Base-by-base conservation (phyloP, 2,113 vertebrate species). In the Pelodiscus sinensis region DNA sequence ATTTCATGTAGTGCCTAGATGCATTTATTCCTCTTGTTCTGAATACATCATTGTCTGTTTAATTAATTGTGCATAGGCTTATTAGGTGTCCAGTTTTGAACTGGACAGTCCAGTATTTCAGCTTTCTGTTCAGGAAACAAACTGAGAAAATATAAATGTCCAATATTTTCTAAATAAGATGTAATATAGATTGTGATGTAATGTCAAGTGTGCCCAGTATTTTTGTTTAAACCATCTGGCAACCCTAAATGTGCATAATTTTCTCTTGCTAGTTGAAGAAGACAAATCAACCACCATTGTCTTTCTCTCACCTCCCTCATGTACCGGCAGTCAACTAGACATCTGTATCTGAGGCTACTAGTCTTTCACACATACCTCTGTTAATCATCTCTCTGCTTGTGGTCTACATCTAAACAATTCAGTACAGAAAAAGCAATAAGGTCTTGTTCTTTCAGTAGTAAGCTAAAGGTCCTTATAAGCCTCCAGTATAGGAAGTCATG, bases 311-410 rank as follows among this genome's bases (percentile, higher is more conserved):
- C 56, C 82, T 65, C 8, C 0, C 6, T 4, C 29, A 0, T 54
- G 91, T 87, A 3, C 8, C 77, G 81, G 15, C 6, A 52, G 82
- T 19, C 77, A 81, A 85, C 19, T 0, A 2, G 2, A 87, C 4
- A 2, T 1, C n/a, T 60, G 19, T 22, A 82, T 11, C 31, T 73
- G 9, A 82, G 90, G 4, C 35, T 79, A 2, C 4, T 0, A 0
- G 5, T 85, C 19, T 87, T 84, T 60, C 0, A 0, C 79, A 3
- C 22, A 77, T 89, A 13, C 5, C 2, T 56, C 0, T 79, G 0
- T 71, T 54, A 25, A 3, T n/a, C 14, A 44, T 77, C 21, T 50
- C 35, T 77, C 25, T 77, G 38, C 22, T 77, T 24, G 38, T 75
- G 10, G 21, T 79, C 1, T 91, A 80, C 84, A 31, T 89, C 60